phyloP scores from a whole-genome alignment of 2,113 vertebrate species.

The Dermatemys mawii region DNA sequence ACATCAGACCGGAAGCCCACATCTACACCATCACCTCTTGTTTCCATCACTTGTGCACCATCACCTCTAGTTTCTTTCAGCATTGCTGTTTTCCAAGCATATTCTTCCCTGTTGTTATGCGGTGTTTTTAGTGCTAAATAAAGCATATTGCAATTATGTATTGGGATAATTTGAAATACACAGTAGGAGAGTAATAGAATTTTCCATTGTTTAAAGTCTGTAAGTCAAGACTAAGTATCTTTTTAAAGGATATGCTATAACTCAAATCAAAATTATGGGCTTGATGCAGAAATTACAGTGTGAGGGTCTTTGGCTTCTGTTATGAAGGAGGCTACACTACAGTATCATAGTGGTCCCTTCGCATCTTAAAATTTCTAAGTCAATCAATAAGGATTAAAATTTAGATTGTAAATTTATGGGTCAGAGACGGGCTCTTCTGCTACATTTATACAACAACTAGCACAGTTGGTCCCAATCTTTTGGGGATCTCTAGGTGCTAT shows the following conservation, averaged over 20 bases:
- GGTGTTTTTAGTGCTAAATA: not conserved
- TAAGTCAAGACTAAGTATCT: not conserved
- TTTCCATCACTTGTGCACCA: not conserved
- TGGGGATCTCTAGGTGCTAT: not conserved
- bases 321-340: not conserved
- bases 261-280: not conserved
- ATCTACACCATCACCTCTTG: not conserved
- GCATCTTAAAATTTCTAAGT: not conserved
- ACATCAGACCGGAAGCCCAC: not conserved
- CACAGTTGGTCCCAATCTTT: not conserved
- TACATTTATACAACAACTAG: not conserved
- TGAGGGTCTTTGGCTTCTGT: not conserved
- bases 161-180: not conserved
- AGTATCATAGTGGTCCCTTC: not conserved
- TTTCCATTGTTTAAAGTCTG: not conserved
- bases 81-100: not conserved
- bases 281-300: not conserved
- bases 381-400: not conserved
- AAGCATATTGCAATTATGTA: not conserved
- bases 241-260: not conserved
- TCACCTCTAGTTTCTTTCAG: not conserved
- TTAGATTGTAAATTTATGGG: not conserved
- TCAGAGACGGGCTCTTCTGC: not conserved
- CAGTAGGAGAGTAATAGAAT: not conserved
- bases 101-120: not conserved